These are phyloP conservation scores for Axinella damicornis DNA, from an alignment of 37 sponge, comb jelly and placozoan genomes.

Conservation along the genomic window DNA sequence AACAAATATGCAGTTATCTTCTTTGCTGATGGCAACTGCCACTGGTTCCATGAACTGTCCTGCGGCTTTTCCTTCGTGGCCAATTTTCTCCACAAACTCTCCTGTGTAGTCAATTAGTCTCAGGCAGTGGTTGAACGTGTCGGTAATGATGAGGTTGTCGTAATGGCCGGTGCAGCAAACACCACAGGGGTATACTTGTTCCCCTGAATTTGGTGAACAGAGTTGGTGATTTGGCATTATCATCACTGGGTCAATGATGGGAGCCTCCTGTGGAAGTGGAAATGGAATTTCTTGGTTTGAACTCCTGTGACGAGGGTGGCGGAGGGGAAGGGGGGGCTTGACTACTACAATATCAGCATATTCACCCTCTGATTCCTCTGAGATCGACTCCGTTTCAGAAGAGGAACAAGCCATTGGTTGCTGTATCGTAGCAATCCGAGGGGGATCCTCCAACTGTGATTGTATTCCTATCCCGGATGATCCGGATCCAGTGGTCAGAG, in stretches of 20 bases:
- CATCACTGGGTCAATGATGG: not conserved
- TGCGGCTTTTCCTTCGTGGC: conserved; percentile 22
- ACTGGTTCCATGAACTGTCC: conserved; percentile 45
- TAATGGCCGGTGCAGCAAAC: conserved; percentile 26
- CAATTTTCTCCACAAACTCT: conserved; percentile 27
- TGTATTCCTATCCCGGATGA: no score
- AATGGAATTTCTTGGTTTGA: not conserved
- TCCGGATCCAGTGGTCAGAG: no score
- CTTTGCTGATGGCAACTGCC: conserved; percentile 25
- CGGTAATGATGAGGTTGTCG: conserved; percentile 30
- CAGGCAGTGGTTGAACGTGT: conserved; percentile 32
- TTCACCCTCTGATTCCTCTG: no score
- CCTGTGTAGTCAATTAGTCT: conserved; percentile 22
- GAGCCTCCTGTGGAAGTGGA: not conserved
- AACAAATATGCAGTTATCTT: conserved; percentile 29
- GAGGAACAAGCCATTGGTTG: no score
- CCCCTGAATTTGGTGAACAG: conserved; percentile 10
- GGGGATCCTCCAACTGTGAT: no score
- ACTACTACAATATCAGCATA: no score
- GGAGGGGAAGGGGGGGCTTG: no score
- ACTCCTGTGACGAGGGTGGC: no score
- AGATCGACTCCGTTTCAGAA: no score
- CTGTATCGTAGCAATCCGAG: no score
- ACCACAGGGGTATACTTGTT: conserved; percentile 28
- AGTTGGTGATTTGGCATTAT: conserved; percentile 19